Evolutionary conservation across 1,140 invertebrate genomes (phyloP), one percentile per base, ranked within the genome.

Genomic region (Trichonephila clavata): DNA sequence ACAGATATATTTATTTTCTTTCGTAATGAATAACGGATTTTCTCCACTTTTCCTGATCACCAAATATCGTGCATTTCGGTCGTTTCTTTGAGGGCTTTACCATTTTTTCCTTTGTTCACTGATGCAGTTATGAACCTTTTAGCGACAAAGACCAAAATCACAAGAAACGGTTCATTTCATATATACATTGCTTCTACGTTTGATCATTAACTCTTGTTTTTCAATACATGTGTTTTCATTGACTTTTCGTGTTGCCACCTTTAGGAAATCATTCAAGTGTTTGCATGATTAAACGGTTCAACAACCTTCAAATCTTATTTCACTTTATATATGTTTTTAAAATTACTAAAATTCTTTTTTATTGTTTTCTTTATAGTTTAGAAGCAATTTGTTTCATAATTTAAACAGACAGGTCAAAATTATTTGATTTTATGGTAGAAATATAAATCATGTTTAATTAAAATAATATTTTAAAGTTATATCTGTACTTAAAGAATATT

Each of bases 11-110:
- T 57, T 90, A 90, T 80, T 39, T 59, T 68, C 24, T 90, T 57
- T 13, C n/a, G 21, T 80, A 90, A 80, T 90, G 88, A 90, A 90
- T 60, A 77, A 90, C 88, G 63, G 50, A 90, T 80, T 88, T 90
- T 90, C 88, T 59, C 13, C 43, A 27, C 68, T 59, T 59, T 80
- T 13, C 88, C 59, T 90, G 88, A 90, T 90, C 88, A 80, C 88
- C 88, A 20, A 90, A 90, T 90, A 59, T 90, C 88, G 88, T 90
- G 88, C 50, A 90, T 80, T 59, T 59, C 50, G 68, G 71, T 90
- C 88, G 71, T 90, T 90, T 88, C 86, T 43, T 27, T 18, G 7
- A 83, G 50, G 57, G 24, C 13, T 61, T 77, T 77, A 32, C 71
- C 18, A 18, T 68, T 71, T 39, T 43, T 88, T 57, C 18, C 43